Evolutionary conservation across 2,888 invertebrate species (phyloP).

Genomic region (Pyrocoelia pectoralis): DNA sequence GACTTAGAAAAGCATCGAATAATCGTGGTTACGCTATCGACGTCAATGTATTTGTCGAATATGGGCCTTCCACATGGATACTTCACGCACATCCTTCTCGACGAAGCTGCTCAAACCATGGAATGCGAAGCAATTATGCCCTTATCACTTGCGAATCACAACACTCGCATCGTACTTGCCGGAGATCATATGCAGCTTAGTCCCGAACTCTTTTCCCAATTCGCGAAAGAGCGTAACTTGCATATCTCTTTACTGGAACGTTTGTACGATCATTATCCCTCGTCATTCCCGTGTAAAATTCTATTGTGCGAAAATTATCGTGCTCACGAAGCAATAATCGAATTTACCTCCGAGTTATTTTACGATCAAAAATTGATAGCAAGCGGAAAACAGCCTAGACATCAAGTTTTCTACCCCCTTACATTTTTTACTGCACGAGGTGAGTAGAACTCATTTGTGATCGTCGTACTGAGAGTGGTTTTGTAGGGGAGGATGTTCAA

Average conservation of each 20-base stretch:
- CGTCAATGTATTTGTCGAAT: slow-evolving; percentile 76
- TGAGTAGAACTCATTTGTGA: not conserved
- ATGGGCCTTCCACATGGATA: slow-evolving; percentile 72
- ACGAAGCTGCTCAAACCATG: slow-evolving; percentile 88
- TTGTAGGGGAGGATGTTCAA: slow-evolving; percentile 78
- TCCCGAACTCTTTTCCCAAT: slow-evolving; percentile 80
- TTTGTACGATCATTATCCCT: slow-evolving; percentile 78
- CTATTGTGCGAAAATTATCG: slow-evolving; percentile 84
- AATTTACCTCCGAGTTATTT: slow-evolving; percentile 82
- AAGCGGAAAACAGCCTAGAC: slow-evolving; percentile 74
- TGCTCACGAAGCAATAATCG: slow-evolving; percentile 82
- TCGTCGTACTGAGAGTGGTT: not conserved
- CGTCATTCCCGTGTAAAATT: slow-evolving; percentile 78
- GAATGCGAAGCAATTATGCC: slow-evolving; percentile 88
- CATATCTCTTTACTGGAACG: slow-evolving; percentile 80
- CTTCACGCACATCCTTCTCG: slow-evolving; percentile 83
- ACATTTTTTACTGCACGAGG: slow-evolving; percentile 74
- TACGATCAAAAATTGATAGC: slow-evolving; percentile 80
- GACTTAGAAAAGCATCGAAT: slow-evolving; percentile 76
- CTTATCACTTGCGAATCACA: slow-evolving; percentile 73
- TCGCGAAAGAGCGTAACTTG: slow-evolving; percentile 73
- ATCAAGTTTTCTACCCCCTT: slow-evolving; percentile 75
- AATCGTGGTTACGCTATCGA: slow-evolving; percentile 81
- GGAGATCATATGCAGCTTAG: slow-evolving; percentile 89
- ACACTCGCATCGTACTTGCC: slow-evolving; percentile 80